Evolutionary conservation across 2,113 vertebrate genomes (phyloP), one percentile per base, ranked within the genome.

Genomic region (Reinhardtius hippoglossoides): DNA sequence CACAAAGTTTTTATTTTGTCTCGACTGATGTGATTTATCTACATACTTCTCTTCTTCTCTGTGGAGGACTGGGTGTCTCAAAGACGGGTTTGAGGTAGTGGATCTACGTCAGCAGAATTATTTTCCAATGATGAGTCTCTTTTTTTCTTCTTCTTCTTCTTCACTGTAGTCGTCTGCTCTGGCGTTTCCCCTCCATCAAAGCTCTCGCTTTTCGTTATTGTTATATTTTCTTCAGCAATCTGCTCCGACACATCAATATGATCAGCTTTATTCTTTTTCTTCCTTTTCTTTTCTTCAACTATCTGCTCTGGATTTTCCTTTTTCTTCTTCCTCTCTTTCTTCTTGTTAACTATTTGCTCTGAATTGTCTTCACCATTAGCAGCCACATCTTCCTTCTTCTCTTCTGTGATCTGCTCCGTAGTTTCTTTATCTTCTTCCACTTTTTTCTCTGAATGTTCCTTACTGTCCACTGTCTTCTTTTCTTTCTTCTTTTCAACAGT

Each of bases 11-110:
- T 1, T 14, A 46, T 20, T 15, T 27, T 15, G 8, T 24, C 1
- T 59, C 0, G 2, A 14, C 3, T 15, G n/a, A 3, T 20, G 8
- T 0, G 14, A 27, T 18, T 13, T 0, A 15, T 57, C 16, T 14
- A 81, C 88, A 86, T 64, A 93, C 93, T 89, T 90, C 87, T 92
- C 74, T 90, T 87, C 73, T 88, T 91, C 61, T 87, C 66, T 26
- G 69, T 18, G 26, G 61, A 71, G 64, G 69, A 63, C 31, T 59
- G 14, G 58, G 35, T 5, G 75, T 68, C 20, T 78, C 70, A 5
- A 24, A 14, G 15, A n/a, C 2, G 2, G 31, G 15, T 9, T 9
- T 50, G 75, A 65, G 64, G 31, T 3, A 59, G 69, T 0, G 24
- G 66, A 15, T 84, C 80, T 24, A 63, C 2, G n/a, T 84, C 76